These are phyloP conservation scores for Leistus spinibarbis DNA, from an alignment of 2,888 invertebrate species.

Conservation along the genomic window DNA sequence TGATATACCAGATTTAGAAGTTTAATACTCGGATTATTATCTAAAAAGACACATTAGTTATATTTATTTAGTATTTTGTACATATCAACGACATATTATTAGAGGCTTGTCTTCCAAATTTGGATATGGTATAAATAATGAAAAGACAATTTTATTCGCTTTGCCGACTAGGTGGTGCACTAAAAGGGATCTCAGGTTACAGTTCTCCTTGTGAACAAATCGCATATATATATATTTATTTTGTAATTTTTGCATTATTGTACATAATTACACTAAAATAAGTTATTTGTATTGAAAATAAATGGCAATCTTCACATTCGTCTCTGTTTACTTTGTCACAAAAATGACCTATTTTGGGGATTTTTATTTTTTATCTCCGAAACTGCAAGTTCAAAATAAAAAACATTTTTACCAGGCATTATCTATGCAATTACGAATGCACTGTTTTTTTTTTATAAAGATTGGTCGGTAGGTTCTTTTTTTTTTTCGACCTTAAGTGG, in stretches of 20 bases:
- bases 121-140: background rate
- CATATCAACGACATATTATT: background rate
- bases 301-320: background rate
- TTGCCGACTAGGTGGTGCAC: background rate
- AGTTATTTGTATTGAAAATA: background rate
- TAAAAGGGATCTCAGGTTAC: background rate
- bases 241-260: background rate
- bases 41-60: background rate
- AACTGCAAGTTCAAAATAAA: too few species aligned
- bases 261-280: background rate
- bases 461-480: too few species aligned
- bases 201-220: background rate
- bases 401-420: too few species aligned
- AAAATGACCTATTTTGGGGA: too few species aligned
- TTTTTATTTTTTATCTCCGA: too few species aligned
- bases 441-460: too few species aligned
- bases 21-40: slow-evolving; percentile 40
- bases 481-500: too few species aligned
- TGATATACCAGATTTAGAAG: slow-evolving; percentile 62
- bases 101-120: background rate
- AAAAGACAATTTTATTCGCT: background rate
- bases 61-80: background rate
- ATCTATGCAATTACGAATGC: too few species aligned
- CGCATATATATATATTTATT: background rate
- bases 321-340: background rate